Evolutionary conservation across 2,888 invertebrate species (phyloP), one percentile per base, ranked within the genome.

Genomic region (Eucriotettix oculatus): DNA sequence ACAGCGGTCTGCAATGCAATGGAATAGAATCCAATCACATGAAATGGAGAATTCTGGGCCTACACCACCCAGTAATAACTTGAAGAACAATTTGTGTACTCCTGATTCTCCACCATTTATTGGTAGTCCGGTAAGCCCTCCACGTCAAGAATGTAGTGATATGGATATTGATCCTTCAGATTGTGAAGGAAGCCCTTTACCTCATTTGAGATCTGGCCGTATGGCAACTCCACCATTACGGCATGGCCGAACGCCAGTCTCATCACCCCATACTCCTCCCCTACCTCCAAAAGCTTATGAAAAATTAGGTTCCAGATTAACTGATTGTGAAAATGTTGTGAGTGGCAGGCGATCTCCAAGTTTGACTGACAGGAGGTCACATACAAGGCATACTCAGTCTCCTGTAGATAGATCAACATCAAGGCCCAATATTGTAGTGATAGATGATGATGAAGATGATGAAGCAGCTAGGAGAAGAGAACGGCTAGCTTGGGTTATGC

Each of bases 261-360:
- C 77, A 57, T 86, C 86, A 1, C 87, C 87, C 0, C 86, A 86
- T 71, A 86, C 87, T 5, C 86, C 87, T 0, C 76, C 79, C 1
- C 74, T 76, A 57, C 83, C 83, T 1, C 82, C 81, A 61, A 69
- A 74, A 61, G 71, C 70, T 1, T 78, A 77, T 69, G 79, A 79
- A 66, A 76, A 63, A 75, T 75, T 1, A 60, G 73, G 70, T 64
- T 77, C 74, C 16, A 75, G 78, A 75, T 72, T 77, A 54, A 70
- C 71, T 61, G 71, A 74, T 63, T 76, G 76, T 76, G 65, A 64
- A 62, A 57, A 60, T 59, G 44, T 55, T 16, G 52, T 61, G 17
- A 58, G 63, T 48, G 63, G 61, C 9, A 60, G 64, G 14, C 42
- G 64, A 48, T 64, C 64, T 42, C 61, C 62, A 10, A 64, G 64